Base-by-base conservation (phyloP, 2,797 vertebrate species). In the Sarcoramphus papa region DNA sequence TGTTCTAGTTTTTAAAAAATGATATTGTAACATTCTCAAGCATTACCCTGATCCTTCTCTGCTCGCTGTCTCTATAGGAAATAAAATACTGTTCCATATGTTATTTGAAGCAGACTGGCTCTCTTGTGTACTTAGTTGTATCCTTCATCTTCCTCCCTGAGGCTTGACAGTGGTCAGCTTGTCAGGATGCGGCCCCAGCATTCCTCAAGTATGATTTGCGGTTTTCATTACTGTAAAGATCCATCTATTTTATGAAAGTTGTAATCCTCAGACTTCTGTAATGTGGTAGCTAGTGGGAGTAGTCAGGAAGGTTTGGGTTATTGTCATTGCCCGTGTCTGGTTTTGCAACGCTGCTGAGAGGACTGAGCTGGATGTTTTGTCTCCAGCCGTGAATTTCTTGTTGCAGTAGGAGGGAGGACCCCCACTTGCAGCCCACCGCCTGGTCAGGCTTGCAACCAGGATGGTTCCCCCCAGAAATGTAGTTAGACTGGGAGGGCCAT, bases 391-490 rank as follows among this genome's bases (percentile, higher is more conserved):
- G 48, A 70, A 35, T 13, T 59, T 43, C 30, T 14, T 31, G 9
- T 7, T 54, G 30, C 2, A 5, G 30, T 8, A 14, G 37, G 31
- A 50, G 22, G 40, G 25, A 79, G 75, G 53, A 89, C 10, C 4
- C 8, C 15, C 0, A 0, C 22, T 35, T 50, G 51, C 54, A 9
- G 1, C 47, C 28, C 51, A 24, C 24, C 1, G 3, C 41, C 43
- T 40, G 56, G 9, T 54, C 60, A 56, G 72, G 18, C 9, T 56
- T 35, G 48, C 19, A 30, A 27, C 47, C 76, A 79, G n/a, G n/a
- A 45, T 22, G 21, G 22, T 9, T 83, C 12, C 48, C 23, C 23
- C 22, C 28, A 14, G 56, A 8, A 33, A 20, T 0, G 0, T 13
- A 9, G 43, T 70, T 40, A 20, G 64, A 40, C 9, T 0, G 1